Evolutionary conservation across 2,113 vertebrate species (phyloP).

Genomic region (Phainopepla nitens): DNA sequence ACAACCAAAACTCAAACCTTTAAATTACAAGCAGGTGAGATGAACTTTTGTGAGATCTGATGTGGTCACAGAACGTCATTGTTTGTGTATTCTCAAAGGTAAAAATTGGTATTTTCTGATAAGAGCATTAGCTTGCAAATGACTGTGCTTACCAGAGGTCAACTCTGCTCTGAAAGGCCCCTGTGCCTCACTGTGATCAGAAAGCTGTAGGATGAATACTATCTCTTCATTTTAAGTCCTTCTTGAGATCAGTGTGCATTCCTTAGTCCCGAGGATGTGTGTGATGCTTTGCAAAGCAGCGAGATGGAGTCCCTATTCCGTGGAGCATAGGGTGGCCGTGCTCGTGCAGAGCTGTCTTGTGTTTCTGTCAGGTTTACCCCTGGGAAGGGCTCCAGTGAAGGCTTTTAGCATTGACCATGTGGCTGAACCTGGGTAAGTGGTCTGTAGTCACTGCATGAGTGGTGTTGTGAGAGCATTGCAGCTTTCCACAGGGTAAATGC

Average conservation of each 20-base stretch:
- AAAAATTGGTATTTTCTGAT: neutral
- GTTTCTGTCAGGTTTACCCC: neutral
- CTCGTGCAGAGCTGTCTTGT: rapidly evolving
- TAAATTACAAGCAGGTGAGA: neutral
- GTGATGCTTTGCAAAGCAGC: neutral
- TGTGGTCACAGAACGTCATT: neutral
- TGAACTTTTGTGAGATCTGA: neutral
- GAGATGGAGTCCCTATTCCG: rapidly evolving
- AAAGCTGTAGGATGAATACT: neutral
- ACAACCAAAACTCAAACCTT: neutral
- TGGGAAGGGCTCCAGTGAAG: neutral
- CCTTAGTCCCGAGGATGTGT: neutral
- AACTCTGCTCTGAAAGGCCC: neutral
- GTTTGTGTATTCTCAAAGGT: neutral
- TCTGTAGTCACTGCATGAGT: neutral
- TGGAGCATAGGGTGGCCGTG: rapidly evolving
- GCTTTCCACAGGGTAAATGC: neutral
- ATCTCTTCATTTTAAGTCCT: neutral
- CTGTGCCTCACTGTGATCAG: neutral
- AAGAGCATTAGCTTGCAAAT: neutral
- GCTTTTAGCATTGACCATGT: neutral
- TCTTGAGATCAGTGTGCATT: neutral
- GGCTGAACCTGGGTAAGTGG: neutral
- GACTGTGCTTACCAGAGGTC: neutral
- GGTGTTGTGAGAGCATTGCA: neutral